Evolutionary conservation across 2,113 vertebrate species (phyloP), one percentile per base, ranked within the genome.

Genomic region (Hemicordylus capensis): DNA sequence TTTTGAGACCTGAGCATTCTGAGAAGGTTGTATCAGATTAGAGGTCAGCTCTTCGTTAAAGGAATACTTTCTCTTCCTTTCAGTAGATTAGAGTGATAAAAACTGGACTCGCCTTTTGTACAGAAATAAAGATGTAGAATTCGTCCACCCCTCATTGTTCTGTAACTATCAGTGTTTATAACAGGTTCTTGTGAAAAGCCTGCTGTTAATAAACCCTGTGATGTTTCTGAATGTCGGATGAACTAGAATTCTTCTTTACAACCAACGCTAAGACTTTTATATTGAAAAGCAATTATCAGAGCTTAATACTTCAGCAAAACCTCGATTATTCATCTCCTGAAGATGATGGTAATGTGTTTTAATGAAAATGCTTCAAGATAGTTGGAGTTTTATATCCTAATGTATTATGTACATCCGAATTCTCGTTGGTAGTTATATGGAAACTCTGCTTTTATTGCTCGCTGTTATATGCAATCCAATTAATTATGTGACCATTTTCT

Each of bases 221-320:
- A 12, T 90, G 26, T 69, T 54, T 89, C 84, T 87, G 17, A 88
- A 85, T 91, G 75, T 20, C 86, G 66, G 37, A 11, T 74, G 42
- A 89, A 26, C 14, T 67, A 83, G 12, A 87, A 14, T 89, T 89
- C 37, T 37, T 76, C n/a, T 74, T 89, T 87, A 75, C 75, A 90
- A 78, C 48, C 4, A 0, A 73, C n/a, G 72, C 51, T 15, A 76
- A 20, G 85, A 48, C 2, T 66, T 87, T 93, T 89, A n/a, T 84
- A 88, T 84, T 63, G 72, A 92, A 89, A 93, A 94, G 7, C 64
- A 93, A 80, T 86, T 84, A 91, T 86, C 87, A 87, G 34, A 86
- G 80, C 83, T 91, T 80, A 85, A 77, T 89, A 91, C 94, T 90
- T 88, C 80, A 92, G 28, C 37, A 89, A 78, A 1, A 4, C 72